Evolutionary conservation across 2,797 vertebrate genomes (phyloP).

Genomic region (Enteromius paludinosus): DNA sequence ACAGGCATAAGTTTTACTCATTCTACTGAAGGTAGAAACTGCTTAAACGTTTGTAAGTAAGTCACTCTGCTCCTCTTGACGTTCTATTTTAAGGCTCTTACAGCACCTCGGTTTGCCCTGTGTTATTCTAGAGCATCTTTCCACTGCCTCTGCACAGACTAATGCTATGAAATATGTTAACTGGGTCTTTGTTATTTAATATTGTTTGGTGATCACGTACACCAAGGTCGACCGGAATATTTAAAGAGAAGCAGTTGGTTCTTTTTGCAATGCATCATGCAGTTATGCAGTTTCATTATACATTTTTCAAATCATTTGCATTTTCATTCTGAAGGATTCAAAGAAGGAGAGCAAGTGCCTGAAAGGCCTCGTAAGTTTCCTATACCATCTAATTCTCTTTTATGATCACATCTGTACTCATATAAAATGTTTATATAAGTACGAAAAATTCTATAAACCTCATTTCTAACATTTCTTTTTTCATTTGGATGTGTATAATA

Average conservation of each 20-base stretch:
- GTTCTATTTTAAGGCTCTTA: conserved; percentile 44
- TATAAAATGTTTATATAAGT: background rate
- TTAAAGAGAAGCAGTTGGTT: background rate
- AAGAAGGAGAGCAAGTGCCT: conserved; percentile 69
- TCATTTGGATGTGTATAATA: background rate
- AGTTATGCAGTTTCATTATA: background rate
- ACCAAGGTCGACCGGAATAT: background rate
- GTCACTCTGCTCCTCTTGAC: background rate
- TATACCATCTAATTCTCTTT: background rate
- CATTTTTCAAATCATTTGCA: background rate
- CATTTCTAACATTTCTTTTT: background rate
- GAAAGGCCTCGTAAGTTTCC: conserved; percentile 77
- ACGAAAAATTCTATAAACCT: background rate
- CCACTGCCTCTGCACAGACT: background rate
- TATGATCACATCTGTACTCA: background rate
- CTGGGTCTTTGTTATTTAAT: conserved; percentile 1
- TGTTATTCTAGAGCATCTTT: conserved; percentile 19
- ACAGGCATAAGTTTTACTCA: background rate
- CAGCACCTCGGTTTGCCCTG: conserved; percentile 5
- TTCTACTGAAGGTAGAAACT: background rate
- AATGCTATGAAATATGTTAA: background rate
- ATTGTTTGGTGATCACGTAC: background rate
- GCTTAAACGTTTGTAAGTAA: conserved; percentile 1
- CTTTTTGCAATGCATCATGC: background rate
- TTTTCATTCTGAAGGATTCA: conserved; percentile 71